A percentile compares a stretch with the other conserved stretches of the same genome.
Conservation (phyloP, 2,888 invertebrate species). For the Autographa gamma region DNA sequence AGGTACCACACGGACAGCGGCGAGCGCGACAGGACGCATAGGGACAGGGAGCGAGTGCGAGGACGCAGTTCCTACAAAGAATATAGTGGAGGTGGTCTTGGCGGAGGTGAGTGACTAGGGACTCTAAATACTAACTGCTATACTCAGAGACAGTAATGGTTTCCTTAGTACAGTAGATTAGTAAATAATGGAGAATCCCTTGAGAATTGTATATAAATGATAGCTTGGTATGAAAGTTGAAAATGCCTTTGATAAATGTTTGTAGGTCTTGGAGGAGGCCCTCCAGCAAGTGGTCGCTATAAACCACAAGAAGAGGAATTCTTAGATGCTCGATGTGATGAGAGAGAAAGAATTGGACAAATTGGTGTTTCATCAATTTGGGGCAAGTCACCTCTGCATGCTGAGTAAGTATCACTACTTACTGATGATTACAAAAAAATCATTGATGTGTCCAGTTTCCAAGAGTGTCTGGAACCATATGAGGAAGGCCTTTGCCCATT, state of each 20-base stretch:
- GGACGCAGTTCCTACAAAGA: slow-evolving; percentile 67
- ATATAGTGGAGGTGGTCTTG: slow-evolving; percentile 73
- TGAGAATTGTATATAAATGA: neutral
- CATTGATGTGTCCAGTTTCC: too few relatives aligned
- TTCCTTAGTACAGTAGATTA: too few relatives aligned
- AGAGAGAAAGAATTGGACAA: slow-evolving; percentile 93
- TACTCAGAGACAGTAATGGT: too few relatives aligned
- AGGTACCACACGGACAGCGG: slow-evolving; percentile 51
- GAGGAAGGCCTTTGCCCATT: too few relatives aligned
- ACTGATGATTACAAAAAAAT: too few relatives aligned
- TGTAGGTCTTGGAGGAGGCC: slow-evolving; percentile 69
- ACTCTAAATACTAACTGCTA: neutral
- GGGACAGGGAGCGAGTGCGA: slow-evolving; percentile 59
- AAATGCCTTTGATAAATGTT: slow-evolving; percentile 1
- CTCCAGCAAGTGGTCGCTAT: slow-evolving; percentile 66
- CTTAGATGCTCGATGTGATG: slow-evolving; percentile 91
- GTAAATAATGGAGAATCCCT: too few relatives aligned
- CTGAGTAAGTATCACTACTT: slow-evolving; percentile 87
- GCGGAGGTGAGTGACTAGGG: slow-evolving; percentile 67
- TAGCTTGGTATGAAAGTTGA: neutral
- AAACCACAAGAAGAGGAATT: slow-evolving; percentile 90
- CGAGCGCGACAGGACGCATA: slow-evolving; percentile 40
- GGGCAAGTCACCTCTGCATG: slow-evolving; percentile 92
- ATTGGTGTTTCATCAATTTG: slow-evolving; percentile 92
- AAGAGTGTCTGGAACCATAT: too few relatives aligned